phyloP scores from a whole-genome alignment of 2,888 invertebrate species.

The Buathra laborator region DNA sequence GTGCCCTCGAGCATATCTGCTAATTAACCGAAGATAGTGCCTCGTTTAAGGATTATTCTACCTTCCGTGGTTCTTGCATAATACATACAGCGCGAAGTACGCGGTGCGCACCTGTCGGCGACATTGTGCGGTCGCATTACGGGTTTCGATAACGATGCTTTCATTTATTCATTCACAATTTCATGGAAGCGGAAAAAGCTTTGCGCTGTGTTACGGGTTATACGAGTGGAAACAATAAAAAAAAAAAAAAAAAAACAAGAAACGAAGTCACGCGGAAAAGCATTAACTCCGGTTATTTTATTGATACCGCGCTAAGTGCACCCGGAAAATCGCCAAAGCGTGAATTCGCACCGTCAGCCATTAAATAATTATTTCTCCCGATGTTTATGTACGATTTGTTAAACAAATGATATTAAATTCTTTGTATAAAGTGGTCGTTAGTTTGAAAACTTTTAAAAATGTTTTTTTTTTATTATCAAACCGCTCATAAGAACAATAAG shows the following conservation, averaged over 20 bases:
- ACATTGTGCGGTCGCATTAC: too few relatives aligned
- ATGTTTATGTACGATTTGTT: neutral
- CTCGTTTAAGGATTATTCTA: too few relatives aligned
- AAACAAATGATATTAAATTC: neutral
- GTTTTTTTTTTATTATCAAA: neutral
- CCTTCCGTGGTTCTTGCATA: too few relatives aligned
- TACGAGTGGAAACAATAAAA: neutral
- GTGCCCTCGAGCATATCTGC: too few relatives aligned
- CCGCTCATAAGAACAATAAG: slow-evolving; percentile 1
- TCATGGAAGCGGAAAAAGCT: too few relatives aligned
- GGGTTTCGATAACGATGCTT: too few relatives aligned
- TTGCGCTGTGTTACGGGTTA: neutral
- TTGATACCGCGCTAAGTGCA: neutral
- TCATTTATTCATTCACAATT: too few relatives aligned
- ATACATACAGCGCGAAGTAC: too few relatives aligned
- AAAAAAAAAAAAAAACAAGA: neutral
- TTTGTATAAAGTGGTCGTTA: neutral
- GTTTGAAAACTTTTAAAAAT: neutral
- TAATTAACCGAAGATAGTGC: too few relatives aligned
- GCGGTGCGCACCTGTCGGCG: too few relatives aligned
- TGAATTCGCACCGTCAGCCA: neutral
- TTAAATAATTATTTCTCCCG: neutral
- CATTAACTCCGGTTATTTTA: neutral
- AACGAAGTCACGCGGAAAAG: neutral
- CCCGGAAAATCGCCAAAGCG: neutral